Base-by-base conservation (phyloP, 2,888 invertebrate genomes). In the Drosophila kanekoi region DNA sequence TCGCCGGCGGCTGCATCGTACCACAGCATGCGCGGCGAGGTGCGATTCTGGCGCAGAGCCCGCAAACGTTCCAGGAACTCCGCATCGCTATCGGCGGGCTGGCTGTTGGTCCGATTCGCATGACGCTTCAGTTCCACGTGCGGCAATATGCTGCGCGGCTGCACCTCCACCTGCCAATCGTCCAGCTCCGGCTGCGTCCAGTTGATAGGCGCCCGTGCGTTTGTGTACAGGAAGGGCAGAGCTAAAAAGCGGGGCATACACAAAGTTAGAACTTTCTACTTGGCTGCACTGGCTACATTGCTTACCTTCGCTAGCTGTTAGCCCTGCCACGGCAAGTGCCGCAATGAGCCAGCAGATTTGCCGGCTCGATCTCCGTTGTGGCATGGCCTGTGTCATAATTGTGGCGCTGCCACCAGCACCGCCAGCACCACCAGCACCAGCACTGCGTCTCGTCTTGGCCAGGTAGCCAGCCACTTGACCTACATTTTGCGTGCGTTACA, bases 21-120 rank as follows among this genome's bases (percentile, higher is more conserved):
- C 96, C 96, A 96, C 37, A 96, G 91, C 89, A 96, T 94, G 13
- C 96, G 81, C 0, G 82, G 77, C 6, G 61, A 69, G 23, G 64
- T 87, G 4, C 73, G 72, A 52, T 90, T 91, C 20, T 81, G 73
- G 37, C 90, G 89, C 4, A 92, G 68, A 13, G 77, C 77, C 6
- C 77, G 65, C 56, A 93, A 48, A 0, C 92, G 84, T 37, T 90
- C 84, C 10, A 93, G 79, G 32, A 93, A 86, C 52, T 87, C 90
- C 0, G 90, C 90, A 74, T 92, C 92, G 58, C 79, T 89, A 6
- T 90, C 90, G 1, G 84, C 81, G 13, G 89, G 56, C 2, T 79
- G 80, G 11, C 86, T 70, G 43, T 91, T 90, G 0, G 91, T 91
- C 5, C 90, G 90, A 68, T 92, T 91, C 8, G 85, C 72, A 59